Evolutionary conservation across 2,113 vertebrate genomes (phyloP).

Genomic region (Lonchura striata): DNA sequence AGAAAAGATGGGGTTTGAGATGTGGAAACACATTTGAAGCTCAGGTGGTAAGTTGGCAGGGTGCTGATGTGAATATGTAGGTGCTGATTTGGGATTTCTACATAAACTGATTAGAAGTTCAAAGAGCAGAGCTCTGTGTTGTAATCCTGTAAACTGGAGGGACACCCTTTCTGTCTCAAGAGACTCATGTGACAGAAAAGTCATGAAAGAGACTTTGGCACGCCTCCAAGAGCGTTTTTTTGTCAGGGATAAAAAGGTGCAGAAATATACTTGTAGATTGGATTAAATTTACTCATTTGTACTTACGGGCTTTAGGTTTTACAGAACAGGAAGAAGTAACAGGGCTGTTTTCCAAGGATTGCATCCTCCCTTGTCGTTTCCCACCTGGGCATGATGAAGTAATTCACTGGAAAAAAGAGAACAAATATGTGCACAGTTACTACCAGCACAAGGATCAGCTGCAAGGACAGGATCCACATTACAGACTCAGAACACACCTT

Average conservation of each 20-base stretch:
- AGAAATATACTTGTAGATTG: not conserved
- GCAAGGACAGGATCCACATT: not conserved
- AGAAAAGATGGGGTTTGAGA: not conserved
- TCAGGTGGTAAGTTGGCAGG: not conserved
- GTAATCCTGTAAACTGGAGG: not conserved
- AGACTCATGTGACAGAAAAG: not conserved
- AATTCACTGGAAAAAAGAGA: conserved; percentile 77
- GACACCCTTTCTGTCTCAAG: not conserved
- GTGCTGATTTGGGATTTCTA: not conserved
- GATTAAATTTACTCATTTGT: not conserved
- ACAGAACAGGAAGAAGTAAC: not conserved
- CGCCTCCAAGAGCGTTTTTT: not conserved
- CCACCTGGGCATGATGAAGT: conserved; percentile 23
- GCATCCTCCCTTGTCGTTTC: conserved; percentile 71
- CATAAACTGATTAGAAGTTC: not conserved
- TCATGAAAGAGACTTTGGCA: not conserved
- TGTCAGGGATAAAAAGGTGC: not conserved
- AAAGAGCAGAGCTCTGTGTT: not conserved
- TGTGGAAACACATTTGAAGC: not conserved
- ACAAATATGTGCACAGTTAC: conserved; percentile 63
- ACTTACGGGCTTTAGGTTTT: not conserved
- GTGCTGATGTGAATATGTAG: not conserved
- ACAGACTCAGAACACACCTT: conserved; percentile 63
- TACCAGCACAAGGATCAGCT: conserved; percentile 54
- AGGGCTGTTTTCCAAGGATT: conserved; percentile 49